Evolutionary conservation across 2,888 invertebrate species (phyloP).

Genomic region (Heliconius cydno): DNA sequence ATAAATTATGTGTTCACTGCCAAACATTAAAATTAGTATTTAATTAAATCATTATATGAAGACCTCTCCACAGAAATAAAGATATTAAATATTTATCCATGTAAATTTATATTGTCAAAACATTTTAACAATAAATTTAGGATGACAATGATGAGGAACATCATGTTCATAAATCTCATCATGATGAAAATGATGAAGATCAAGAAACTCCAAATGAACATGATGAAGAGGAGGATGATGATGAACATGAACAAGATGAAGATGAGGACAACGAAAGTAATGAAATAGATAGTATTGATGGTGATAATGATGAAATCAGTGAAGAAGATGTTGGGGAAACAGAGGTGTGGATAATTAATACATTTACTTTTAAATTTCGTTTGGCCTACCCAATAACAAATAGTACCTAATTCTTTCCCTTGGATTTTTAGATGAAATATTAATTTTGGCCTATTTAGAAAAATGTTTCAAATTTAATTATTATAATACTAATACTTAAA

Average conservation of each 20-base stretch:
- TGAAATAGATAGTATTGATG: constrained; percentile 50
- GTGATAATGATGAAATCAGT: constrained; percentile 55
- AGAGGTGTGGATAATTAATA: constrained; percentile 40
- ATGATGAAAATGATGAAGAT: constrained; percentile 54
- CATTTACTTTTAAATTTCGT: not conserved
- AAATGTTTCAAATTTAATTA: not conserved
- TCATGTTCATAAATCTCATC: constrained; percentile 60
- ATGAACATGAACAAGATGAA: constrained; percentile 53
- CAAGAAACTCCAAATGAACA: constrained; percentile 54
- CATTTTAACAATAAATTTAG: constrained; percentile 32
- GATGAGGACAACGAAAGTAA: constrained; percentile 50
- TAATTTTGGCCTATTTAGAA: not conserved
- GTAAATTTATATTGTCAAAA: not conserved
- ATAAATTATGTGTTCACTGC: not conserved
- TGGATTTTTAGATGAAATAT: not conserved
- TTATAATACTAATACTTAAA: constrained; percentile 25
- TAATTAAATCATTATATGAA: not conserved
- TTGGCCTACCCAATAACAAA: not conserved
- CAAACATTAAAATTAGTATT: not conserved
- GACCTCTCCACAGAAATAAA: not conserved
- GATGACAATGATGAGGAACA: constrained; percentile 57
- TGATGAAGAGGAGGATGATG: constrained; percentile 54
- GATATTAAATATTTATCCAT: not conserved
- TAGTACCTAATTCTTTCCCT: not conserved
- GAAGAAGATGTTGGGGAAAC: constrained; percentile 43